Conservation (phyloP, 2,888 invertebrate species). For the Platerodrilus igneus region DNA sequence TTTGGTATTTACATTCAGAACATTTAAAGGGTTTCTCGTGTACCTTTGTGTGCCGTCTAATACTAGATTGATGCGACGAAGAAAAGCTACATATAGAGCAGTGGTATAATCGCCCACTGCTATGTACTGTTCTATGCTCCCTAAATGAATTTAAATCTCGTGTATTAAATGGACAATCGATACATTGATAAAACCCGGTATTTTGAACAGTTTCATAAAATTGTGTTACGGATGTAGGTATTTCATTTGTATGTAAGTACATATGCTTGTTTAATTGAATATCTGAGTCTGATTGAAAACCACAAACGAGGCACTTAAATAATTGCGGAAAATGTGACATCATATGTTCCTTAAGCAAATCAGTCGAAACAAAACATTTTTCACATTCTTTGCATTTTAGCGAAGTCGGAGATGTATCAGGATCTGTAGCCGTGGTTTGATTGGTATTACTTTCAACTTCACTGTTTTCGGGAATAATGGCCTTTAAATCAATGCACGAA, state of each 20-base stretch:
- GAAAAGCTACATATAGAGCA: conserved; percentile 10
- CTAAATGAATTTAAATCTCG: conserved; percentile 6
- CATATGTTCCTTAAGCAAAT: conserved; percentile 8
- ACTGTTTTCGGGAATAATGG: no score
- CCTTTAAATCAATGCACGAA: no score
- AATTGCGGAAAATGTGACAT: not conserved
- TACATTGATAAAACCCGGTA: conserved; percentile 5
- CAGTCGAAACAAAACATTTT: not conserved
- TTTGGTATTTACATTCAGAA: conserved; percentile 4
- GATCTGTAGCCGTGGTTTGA: no score
- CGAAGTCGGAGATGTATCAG: no score
- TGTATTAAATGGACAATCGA: conserved; percentile 5
- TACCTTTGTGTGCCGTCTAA: conserved; percentile 11
- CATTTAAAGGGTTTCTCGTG: conserved; percentile 8
- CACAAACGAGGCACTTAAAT: conserved; percentile 9
- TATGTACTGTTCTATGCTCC: conserved; percentile 8
- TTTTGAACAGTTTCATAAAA: not conserved
- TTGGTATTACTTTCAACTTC: no score
- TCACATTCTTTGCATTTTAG: conserved; percentile 3
- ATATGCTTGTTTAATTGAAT: conserved; percentile 3
- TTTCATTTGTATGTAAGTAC: conserved; percentile 5
- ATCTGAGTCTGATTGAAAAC: conserved; percentile 6
- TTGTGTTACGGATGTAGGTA: not conserved
- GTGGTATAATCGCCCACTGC: conserved; percentile 1
- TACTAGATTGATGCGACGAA: conserved; percentile 8